phyloP scores from a whole-genome alignment of 2,113 vertebrate genomes.

The Columba livia region DNA sequence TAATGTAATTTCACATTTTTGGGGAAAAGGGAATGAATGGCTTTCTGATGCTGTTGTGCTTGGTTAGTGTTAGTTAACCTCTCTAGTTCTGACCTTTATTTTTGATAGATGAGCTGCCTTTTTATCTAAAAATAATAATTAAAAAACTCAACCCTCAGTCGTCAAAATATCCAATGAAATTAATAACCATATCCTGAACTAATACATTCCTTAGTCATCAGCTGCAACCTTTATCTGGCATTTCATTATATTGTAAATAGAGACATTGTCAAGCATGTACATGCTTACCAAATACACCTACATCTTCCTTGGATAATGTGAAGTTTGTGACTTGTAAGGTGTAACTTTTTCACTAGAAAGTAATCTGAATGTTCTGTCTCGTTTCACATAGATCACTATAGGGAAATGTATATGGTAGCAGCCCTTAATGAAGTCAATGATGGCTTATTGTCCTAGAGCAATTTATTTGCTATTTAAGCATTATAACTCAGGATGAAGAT shows the following conservation, averaged over 20 bases:
- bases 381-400: neutral
- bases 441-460: neutral
- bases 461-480: neutral
- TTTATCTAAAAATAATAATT: neutral
- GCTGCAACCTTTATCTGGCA: neutral
- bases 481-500: neutral
- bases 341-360: neutral
- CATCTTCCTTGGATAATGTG: neutral
- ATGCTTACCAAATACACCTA: neutral
- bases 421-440: neutral
- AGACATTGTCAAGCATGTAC: neutral
- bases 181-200: neutral
- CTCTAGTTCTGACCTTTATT: neutral
- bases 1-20: neutral
- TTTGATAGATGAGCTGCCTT: neutral
- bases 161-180: neutral
- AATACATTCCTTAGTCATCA: neutral
- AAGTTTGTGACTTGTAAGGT: neutral
- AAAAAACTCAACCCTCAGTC: neutral
- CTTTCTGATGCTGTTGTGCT: neutral
- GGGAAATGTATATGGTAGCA: neutral
- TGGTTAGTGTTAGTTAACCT: neutral
- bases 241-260: neutral
- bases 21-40: neutral
- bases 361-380: neutral